Evolutionary conservation across 1,140 invertebrate species (phyloP), one percentile per base, ranked within the genome.

Genomic region (Megalopta genalis): DNA sequence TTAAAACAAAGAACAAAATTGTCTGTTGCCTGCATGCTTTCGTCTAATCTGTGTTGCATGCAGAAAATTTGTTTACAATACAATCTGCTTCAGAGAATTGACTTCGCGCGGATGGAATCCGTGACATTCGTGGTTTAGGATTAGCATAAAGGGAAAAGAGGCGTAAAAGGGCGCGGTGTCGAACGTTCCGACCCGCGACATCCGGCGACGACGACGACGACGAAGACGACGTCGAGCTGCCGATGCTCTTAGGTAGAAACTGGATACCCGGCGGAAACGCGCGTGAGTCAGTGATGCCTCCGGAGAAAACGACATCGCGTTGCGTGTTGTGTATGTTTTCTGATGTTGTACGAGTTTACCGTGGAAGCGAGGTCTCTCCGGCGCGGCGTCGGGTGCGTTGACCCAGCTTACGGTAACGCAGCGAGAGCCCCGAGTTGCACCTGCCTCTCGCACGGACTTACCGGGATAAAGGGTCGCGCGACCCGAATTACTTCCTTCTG

Each of bases 391-490:
- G 88, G 86, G 90, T 90, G 88, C 90, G 88, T 90, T 90, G 90
- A 90, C 90, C 90, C 74, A 87, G 86, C 89, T 90, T 90, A 90
- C 89, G 90, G 89, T 90, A 89, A 88, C 87, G 85, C 79, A 87
- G 84, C 49, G 49, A 52, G 49, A 52, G 49, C 49, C 63, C 81
- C 68, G 83, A 52, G 63, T 85, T 90, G 89, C 89, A 90, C 90
- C 90, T 90, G 89, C 86, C 85, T 87, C 78, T 87, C 78, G 79
- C 76, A 74, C 77, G 57, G 79, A 87, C 78, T 89, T 88, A 89
- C 85, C 86, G 81, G 84, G 84, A 87, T 82, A 46, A 78, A 80
- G 77, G 86, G 87, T 89, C 89, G 87, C 82, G 85, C 82, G 86
- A 89, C 79, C 88, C 82, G 87, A 90, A 88, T 90, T 83, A 69